A percentile compares a stretch with the other conserved stretches of the same genome.
Conservation (phyloP, 2,113 vertebrate species). For the Coregonus clupeaformis region DNA sequence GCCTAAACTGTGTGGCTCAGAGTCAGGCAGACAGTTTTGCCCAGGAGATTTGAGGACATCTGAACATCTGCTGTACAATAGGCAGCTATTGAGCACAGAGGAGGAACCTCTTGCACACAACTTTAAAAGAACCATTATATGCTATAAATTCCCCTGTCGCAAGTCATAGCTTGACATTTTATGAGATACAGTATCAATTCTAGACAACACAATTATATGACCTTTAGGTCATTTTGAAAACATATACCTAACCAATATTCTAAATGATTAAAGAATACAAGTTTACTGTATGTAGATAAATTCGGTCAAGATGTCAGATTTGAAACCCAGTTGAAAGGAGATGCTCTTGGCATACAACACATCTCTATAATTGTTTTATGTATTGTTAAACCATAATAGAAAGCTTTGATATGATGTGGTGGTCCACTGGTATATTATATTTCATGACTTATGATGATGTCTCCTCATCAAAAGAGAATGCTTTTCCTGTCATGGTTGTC, state of each 20-base stretch:
- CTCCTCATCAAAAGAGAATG: too few species aligned
- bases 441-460: too few species aligned
- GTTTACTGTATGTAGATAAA: not conserved
- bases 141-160: slow-evolving; percentile 11
- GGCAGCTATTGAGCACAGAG: not conserved
- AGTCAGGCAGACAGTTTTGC: not conserved
- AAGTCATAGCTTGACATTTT: slow-evolving; percentile 13
- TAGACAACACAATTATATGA: not conserved
- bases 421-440: too few species aligned
- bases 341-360: too few species aligned
- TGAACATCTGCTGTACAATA: not conserved
- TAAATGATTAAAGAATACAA: slow-evolving; percentile 2
- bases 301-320: too few species aligned
- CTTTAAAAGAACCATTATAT: not conserved
- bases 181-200: not conserved
- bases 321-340: not conserved
- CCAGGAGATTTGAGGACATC: not conserved
- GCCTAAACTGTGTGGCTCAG: not conserved
- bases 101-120: not conserved
- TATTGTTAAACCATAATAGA: too few species aligned
- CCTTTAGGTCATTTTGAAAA: slow-evolving; percentile 3
- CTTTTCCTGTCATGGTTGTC: too few species aligned
- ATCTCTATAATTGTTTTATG: too few species aligned
- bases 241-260: not conserved
- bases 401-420: too few species aligned